Evolutionary conservation across 92 coral and sea anemone genomes (phyloP).

Genomic region (Umimayanthus kanabou): DNA sequence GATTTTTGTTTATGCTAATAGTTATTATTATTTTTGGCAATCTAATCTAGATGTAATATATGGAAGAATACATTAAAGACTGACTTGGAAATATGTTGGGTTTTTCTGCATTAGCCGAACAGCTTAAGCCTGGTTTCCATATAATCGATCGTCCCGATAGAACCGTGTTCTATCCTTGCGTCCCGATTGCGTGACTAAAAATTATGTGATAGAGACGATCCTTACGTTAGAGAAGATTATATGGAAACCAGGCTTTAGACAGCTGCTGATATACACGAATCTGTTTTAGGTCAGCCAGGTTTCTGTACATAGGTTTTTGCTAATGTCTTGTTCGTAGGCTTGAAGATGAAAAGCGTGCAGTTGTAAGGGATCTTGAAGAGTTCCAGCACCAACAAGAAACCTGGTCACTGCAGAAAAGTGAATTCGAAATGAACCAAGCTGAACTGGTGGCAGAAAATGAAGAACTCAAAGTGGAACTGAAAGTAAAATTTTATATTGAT

Average conservation of each 20-base stretch:
- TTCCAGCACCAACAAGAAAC: constrained; percentile 57
- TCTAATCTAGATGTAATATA: too few relatives aligned
- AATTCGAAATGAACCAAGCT: constrained; percentile 72
- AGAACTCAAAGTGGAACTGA: constrained; percentile 56
- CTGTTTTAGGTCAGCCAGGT: background rate
- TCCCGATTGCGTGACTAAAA: too few relatives aligned
- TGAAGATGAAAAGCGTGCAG: constrained; percentile 64
- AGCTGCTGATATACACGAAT: background rate
- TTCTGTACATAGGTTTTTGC: background rate
- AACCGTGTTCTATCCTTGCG: too few relatives aligned
- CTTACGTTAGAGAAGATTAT: too few relatives aligned
- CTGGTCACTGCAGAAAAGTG: constrained; percentile 69
- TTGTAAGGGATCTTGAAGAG: constrained; percentile 53
- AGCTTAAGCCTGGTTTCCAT: too few relatives aligned
- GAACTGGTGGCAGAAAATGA: constrained; percentile 75
- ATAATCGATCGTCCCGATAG: too few relatives aligned
- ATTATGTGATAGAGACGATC: too few relatives aligned
- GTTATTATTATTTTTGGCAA: too few relatives aligned
- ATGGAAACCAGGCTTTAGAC: background rate
- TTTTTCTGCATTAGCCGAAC: background rate
- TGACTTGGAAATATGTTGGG: too few relatives aligned
- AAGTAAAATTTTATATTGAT: background rate
- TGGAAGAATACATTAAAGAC: too few relatives aligned
- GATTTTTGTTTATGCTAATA: too few relatives aligned
- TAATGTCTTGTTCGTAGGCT: constrained; percentile 45